These are phyloP conservation scores for Platycnemis pennipes DNA, from an alignment of 2,888 invertebrate species.

Conservation along the genomic window DNA sequence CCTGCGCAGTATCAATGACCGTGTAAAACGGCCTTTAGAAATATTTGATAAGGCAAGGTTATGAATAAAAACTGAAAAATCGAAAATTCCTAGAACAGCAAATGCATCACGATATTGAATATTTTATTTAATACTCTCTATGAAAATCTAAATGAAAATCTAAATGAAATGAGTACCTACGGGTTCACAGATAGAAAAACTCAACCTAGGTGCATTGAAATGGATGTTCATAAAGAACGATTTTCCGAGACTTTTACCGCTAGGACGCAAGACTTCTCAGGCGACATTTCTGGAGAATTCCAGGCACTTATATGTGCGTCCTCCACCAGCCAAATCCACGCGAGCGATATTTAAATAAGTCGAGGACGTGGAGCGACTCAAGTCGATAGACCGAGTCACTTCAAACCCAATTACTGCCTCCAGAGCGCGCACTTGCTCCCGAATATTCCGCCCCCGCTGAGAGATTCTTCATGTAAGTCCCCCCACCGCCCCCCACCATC, in stretches of 20 bases:
- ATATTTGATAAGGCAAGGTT: no score
- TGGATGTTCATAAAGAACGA: no score
- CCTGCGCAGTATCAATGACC: no score
- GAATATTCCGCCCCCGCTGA: background rate
- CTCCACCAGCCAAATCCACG: background rate
- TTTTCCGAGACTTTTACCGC: background rate
- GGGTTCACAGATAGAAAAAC: no score
- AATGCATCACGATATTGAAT: no score
- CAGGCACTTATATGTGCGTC: background rate
- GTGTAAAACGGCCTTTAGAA: no score
- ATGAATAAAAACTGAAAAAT: no score
- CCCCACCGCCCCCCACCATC: background rate
- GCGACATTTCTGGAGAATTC: background rate
- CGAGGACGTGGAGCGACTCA: background rate
- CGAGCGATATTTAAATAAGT: background rate
- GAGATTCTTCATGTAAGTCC: background rate
- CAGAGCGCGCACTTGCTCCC: background rate
- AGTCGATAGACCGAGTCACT: background rate
- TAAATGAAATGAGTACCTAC: no score
- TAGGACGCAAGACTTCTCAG: background rate
- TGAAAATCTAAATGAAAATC: no score
- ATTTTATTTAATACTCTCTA: no score
- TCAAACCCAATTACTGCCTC: conserved; percentile 4
- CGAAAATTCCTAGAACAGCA: no score
- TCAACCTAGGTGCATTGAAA: no score